Base-by-base conservation (phyloP, 2,113 vertebrate species). In the Sinocyclocheilus anshuiensis region DNA sequence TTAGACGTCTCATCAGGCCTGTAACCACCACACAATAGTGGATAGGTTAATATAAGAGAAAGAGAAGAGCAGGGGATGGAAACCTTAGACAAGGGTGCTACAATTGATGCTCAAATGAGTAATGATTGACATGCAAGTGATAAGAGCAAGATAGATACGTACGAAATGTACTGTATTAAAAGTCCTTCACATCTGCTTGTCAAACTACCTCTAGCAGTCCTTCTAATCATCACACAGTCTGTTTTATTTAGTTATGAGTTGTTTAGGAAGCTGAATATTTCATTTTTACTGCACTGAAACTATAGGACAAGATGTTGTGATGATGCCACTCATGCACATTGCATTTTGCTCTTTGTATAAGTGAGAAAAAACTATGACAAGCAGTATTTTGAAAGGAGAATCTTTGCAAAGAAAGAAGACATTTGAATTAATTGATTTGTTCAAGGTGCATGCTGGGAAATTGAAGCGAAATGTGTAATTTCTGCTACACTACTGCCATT, bases 1-100 rank as follows among this genome's bases (percentile, higher is more conserved):
- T 79, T 55, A 79, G 63, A 50, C 16, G 18, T 83, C 61, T 83
- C 63, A 83, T 53, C 63, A 33, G 80, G 63, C 39, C 63, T 15
- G 10, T 33, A 82, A 71, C 63, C 36, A 69, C 4, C 36, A 42
- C 55, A 65, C 39, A 65, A 65, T 45, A 48, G 18, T n/a, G 33
- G n/a, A 69, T 42, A 53, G 63, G 29, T 57, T 79, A 33, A 83
- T 71, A 83, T 26, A 29, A 82, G 33, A 39, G 71, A 39, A 74
- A 18, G 15, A 48, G 72, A 76, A 57, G 50, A 33, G 50, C 26
- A 45, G 76, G 50, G 24, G 24, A 77, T 78, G 50, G n/a, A 76
- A 76, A 48, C 42, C 20, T 16, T 16, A 69, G 26, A 45, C 36
- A 75, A 22, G 36, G 20, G 18, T 75, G 20, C 18, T 50, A 33